Evolutionary conservation across 2,888 invertebrate species (phyloP).

Genomic region (Cryptocephalus primarius): DNA sequence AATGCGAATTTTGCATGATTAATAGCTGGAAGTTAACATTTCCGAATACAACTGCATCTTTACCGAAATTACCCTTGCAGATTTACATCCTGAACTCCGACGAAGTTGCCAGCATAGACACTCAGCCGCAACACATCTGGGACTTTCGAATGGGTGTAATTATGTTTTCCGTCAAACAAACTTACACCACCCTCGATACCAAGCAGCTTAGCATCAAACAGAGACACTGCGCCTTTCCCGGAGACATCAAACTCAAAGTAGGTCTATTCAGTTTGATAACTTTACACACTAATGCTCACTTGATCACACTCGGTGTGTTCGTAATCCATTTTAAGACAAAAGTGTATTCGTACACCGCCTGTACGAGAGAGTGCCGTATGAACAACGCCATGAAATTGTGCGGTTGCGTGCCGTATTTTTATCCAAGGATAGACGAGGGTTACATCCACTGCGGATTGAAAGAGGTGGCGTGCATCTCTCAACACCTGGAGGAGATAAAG

Average conservation of each 20-base stretch:
- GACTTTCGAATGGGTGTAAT: conserved; percentile 48
- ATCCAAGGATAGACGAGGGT: conserved; percentile 42
- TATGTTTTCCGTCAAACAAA: conserved; percentile 61
- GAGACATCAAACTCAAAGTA: conserved; percentile 47
- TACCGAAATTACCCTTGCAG: conserved; percentile 28
- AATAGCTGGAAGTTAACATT: no score
- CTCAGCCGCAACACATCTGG: conserved; percentile 61
- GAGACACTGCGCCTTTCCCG: conserved; percentile 59
- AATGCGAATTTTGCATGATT: no score
- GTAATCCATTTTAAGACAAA: not conserved
- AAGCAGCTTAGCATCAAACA: conserved; percentile 56
- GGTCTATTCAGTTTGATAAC: not conserved
- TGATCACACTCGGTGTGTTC: no score
- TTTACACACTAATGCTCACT: not conserved
- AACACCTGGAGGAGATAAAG: conserved; percentile 43
- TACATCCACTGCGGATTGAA: conserved; percentile 48
- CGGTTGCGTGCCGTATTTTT: conserved; percentile 63
- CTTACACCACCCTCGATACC: conserved; percentile 66
- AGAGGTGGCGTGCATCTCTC: conserved; percentile 49
- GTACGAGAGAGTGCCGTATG: conserved; percentile 66
- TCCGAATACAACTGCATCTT: no score
- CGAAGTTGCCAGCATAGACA: conserved; percentile 58
- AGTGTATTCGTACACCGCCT: conserved; percentile 62
- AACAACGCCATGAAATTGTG: conserved; percentile 50
- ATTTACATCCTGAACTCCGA: conserved; percentile 58